Conservation (phyloP, 64 coral and sea anemone genomes). For the Actinia tenebrosa region DNA sequence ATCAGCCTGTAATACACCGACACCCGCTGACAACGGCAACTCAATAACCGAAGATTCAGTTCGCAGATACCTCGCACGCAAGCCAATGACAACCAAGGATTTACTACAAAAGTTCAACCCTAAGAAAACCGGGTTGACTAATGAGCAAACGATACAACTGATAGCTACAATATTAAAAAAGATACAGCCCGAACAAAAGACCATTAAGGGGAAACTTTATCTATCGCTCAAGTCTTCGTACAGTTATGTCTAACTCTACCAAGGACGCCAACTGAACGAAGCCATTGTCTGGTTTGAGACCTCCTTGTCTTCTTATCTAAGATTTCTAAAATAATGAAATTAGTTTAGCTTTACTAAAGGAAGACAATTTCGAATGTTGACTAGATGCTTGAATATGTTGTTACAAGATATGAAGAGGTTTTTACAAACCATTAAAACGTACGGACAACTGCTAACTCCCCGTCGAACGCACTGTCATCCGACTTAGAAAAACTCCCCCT, state of each 20-base stretch:
- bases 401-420: too few species aligned
- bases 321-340: too few species aligned
- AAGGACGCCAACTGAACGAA: too few species aligned
- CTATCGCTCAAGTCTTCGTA: conserved; percentile 61
- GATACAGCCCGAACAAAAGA: conserved; percentile 85
- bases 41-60: conserved; percentile 95
- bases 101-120: conserved; percentile 93
- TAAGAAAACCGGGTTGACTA: conserved; percentile 83
- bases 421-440: too few species aligned
- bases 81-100: conserved; percentile 99
- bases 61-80: conserved; percentile 85
- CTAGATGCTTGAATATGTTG: too few species aligned
- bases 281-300: too few species aligned
- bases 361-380: too few species aligned
- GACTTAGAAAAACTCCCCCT: too few species aligned
- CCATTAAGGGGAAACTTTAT: conserved; percentile 86
- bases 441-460: too few species aligned
- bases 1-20: conserved; percentile 62
- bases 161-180: conserved; percentile 88
- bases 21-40: conserved; percentile 67
- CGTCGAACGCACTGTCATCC: too few species aligned
- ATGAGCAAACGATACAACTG: conserved; percentile 90
- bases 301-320: too few species aligned
- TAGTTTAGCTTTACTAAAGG: too few species aligned
- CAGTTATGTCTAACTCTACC: neutral